These are phyloP conservation scores for Idaea aversata DNA, from an alignment of 2,888 invertebrate genomes.

Conservation along the genomic window DNA sequence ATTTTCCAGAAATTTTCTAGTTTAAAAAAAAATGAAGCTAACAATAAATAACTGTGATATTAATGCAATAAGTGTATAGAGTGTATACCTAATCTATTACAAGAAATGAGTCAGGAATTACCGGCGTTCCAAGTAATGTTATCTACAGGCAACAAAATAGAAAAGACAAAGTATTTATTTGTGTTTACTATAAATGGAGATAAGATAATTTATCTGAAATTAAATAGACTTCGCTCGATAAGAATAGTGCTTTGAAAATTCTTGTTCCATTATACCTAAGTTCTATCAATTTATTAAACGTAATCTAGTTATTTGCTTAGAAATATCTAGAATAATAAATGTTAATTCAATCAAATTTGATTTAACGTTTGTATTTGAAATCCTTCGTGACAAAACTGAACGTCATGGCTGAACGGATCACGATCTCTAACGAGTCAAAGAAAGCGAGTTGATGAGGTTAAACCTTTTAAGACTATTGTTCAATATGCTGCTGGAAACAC, in stretches of 20 bases:
- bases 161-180: conserved; percentile 36
- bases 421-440: conserved; percentile 65
- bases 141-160: conserved; percentile 31
- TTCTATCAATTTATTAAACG: not conserved
- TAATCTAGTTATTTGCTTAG: not conserved
- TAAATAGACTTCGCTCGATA: conserved; percentile 33
- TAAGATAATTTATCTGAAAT: conserved; percentile 41
- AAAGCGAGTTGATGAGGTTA: conserved; percentile 55
- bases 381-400: conserved; percentile 39
- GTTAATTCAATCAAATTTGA: not conserved
- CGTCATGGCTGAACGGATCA: conserved; percentile 47
- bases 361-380: conserved; percentile 10
- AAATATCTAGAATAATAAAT: not conserved
- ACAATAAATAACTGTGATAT: not conserved
- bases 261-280: conserved; percentile 8
- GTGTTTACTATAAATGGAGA: conserved; percentile 38
- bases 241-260: conserved; percentile 37
- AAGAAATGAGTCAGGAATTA: conserved; percentile 5
- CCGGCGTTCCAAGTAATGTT: conserved; percentile 10
- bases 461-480: conserved; percentile 44
- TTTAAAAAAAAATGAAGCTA: not conserved
- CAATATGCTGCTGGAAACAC: conserved; percentile 19
- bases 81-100: not conserved
- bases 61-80: not conserved
- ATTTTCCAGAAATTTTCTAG: not conserved